Conservation (phyloP, 2,888 invertebrate species). For the Macaria notata region DNA sequence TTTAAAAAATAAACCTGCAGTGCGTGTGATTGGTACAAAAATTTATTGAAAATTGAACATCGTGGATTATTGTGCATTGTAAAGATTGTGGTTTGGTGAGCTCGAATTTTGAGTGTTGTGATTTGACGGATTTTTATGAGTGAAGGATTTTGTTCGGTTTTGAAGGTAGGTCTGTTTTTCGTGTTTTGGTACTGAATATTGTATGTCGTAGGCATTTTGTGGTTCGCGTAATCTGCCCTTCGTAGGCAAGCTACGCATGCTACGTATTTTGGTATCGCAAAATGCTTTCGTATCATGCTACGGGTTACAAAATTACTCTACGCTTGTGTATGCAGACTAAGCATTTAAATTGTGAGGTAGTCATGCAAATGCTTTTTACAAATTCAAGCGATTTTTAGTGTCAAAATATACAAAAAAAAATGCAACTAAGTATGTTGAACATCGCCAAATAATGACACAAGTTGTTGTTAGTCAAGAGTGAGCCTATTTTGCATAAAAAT, state of each 20-base stretch:
- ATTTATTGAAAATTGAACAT: slow-evolving; percentile 13
- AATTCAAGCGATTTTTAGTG: too few species aligned
- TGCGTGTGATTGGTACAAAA: slow-evolving; percentile 31
- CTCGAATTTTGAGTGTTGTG: slow-evolving; percentile 34
- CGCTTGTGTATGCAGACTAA: too few species aligned
- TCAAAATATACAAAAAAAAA: too few species aligned
- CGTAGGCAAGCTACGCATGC: background rate
- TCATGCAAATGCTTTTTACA: too few species aligned
- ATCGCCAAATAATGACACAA: too few species aligned
- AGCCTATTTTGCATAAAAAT: too few species aligned
- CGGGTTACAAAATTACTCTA: too few species aligned
- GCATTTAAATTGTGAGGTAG: too few species aligned
- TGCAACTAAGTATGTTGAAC: too few species aligned
- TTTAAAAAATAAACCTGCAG: slow-evolving; percentile 28
- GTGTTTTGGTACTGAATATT: too few species aligned
- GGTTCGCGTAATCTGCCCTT: background rate
- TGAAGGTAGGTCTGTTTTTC: slow-evolving; percentile 24
- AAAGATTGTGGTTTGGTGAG: slow-evolving; percentile 20
- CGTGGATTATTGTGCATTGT: background rate
- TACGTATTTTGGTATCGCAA: background rate
- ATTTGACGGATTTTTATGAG: slow-evolving; percentile 35
- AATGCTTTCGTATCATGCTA: too few species aligned
- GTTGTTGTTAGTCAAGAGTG: too few species aligned
- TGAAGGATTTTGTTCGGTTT: slow-evolving; percentile 30
- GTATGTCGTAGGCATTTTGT: background rate